These are phyloP conservation scores for Neopelma chrysocephalum DNA, from an alignment of 2,797 vertebrate species.

Conservation along the genomic window DNA sequence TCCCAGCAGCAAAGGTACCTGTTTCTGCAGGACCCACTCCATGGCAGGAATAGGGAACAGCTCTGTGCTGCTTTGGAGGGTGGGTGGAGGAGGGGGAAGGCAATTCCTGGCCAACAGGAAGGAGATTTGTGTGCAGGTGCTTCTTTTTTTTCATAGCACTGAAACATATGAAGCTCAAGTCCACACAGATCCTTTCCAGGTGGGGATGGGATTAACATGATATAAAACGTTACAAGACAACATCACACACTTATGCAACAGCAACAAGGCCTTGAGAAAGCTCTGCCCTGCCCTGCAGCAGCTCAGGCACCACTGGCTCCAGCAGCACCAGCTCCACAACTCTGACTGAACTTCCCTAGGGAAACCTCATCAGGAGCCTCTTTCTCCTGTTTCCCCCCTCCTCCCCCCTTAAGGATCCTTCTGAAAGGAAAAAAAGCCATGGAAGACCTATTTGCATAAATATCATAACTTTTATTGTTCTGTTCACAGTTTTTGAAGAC, in stretches of 20 bases:
- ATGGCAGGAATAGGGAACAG: background rate
- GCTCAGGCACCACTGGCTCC: background rate
- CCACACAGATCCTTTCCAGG: background rate
- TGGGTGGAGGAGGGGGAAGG: background rate
- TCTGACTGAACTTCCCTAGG: background rate
- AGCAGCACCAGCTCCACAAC: background rate
- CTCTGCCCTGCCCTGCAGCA: background rate
- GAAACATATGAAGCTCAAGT: background rate
- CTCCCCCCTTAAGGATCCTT: background rate
- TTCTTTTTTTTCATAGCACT: fast-evolving
- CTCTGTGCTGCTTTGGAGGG: background rate
- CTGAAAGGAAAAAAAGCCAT: conserved; percentile 14
- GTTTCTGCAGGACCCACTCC: background rate
- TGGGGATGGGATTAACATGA: background rate
- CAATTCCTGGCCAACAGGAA: background rate
- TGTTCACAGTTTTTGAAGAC: conserved; percentile 48
- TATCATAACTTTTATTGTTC: conserved; percentile 54
- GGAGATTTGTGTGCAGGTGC: background rate
- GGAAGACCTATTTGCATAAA: conserved; percentile 55
- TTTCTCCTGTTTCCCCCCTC: background rate
- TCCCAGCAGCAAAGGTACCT: fast-evolving
- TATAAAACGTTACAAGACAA: background rate
- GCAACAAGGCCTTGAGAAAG: background rate
- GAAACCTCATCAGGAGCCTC: background rate
- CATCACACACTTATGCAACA: fast-evolving